Base-by-base conservation (phyloP, 2,797 vertebrate species). In the Pipistrellus pipistrellus region DNA sequence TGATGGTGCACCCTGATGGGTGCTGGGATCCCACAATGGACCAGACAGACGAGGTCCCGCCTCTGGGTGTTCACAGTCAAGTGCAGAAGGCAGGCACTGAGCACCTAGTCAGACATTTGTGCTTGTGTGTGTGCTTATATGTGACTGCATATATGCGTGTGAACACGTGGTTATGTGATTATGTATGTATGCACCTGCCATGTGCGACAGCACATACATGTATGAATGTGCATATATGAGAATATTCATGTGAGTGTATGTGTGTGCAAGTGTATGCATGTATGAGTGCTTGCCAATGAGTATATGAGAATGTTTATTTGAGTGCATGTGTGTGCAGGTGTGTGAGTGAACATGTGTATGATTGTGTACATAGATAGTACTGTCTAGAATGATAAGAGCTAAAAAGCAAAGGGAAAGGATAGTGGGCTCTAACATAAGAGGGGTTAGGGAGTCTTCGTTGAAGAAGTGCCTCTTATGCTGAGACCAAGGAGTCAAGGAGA, bases 211-310 rank as follows among this genome's bases (percentile, higher is more conserved):
- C 9, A 10, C 7, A 44, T 27, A 8, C 41, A 10, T 13, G 44
- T 13, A 27, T 88, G 32, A 46, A 2, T 8, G 20, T 32, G 23
- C 44, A 23, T 44, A 15, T 25, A 3, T 10, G 20, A 25, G 51
- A 30, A 32, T 38, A 32, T 55, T 38, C 48, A 35, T 11, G 41
- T 20, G 41, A n/a, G 68, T 20, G 23, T 17, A 57, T 44, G 21
- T 5, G 6, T 1, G 9, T 17, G 57, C 20, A 66, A 3, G 35
- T 17, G 3, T 7, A 32, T 15, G 1, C 8, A 2, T n/a, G 30
- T 13, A 20, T 18, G 44, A 44, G 51, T 44, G 27, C 53, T 32
- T 62, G 6, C 25, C 57, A 64, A 77, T 32, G 62, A 8, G 20
- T 4, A 11, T 23, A 9, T 9, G 38, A 23, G 35, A 32, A 18